phyloP scores from a whole-genome alignment of 2,113 vertebrate genomes.

The Ifrita kowaldi region DNA sequence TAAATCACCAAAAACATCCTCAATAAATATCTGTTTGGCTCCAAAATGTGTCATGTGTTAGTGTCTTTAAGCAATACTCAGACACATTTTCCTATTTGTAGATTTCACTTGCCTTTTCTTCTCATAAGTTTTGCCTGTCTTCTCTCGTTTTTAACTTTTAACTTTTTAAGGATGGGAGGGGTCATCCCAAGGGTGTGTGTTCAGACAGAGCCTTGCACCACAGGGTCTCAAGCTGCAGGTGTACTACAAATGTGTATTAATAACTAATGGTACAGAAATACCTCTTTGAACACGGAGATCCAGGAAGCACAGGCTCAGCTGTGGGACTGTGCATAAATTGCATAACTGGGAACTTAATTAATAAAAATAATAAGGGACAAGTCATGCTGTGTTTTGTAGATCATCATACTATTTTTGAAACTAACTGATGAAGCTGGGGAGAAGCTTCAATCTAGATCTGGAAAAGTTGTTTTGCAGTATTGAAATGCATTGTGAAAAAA shows the following conservation, averaged over 20 bases:
- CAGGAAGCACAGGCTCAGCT: not conserved
- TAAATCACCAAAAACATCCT: not conserved
- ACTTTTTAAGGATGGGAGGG: not conserved
- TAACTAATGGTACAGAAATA: not conserved
- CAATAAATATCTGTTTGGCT: not conserved
- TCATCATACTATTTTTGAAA: not conserved
- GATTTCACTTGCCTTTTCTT: not conserved
- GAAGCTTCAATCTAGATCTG: not conserved
- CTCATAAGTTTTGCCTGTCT: not conserved
- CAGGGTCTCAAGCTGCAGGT: not conserved
- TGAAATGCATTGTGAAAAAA: not conserved
- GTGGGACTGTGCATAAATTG: not conserved
- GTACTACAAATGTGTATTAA: not conserved
- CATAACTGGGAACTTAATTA: not conserved
- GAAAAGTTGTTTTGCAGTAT: not conserved
- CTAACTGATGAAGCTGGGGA: not conserved
- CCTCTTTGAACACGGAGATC: not conserved
- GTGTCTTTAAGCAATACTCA: not conserved
- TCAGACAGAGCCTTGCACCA: not conserved
- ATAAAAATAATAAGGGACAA: not conserved
- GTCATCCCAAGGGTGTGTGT: not conserved
- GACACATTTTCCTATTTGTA: not conserved
- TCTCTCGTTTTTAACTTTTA: not conserved
- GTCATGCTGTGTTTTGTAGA: not conserved
- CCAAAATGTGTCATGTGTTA: not conserved